Evolutionary conservation across 2,797 vertebrate species (phyloP).

Genomic region (Propithecus perrieri): DNA sequence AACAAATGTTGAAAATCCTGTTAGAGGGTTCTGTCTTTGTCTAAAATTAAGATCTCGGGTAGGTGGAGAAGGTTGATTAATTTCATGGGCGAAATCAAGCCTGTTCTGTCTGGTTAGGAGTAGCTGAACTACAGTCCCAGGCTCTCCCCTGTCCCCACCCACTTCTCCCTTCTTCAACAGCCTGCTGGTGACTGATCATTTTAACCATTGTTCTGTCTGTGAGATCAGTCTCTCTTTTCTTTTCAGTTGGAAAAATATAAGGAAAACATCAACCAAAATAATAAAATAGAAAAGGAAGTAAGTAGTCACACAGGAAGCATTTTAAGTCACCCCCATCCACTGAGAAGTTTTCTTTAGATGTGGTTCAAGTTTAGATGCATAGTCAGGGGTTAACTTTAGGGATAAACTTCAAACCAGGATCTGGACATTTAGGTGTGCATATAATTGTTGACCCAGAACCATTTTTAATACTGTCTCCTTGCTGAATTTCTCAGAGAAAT

Average conservation of each 20-base stretch:
- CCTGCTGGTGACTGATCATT: not conserved
- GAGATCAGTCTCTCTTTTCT: not conserved
- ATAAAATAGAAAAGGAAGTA: not conserved
- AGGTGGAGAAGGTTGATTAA: not conserved
- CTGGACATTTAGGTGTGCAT: not conserved
- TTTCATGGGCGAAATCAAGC: not conserved
- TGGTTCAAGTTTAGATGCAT: not conserved
- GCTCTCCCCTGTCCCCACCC: not conserved
- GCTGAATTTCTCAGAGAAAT: not conserved
- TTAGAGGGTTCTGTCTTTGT: not conserved
- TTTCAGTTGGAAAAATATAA: not conserved
- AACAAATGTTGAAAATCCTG: not conserved
- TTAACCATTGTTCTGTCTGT: not conserved
- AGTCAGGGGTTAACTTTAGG: not conserved
- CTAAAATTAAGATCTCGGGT: not conserved
- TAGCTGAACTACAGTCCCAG: not conserved
- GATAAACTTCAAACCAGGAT: not conserved
- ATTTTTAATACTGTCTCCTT: not conserved
- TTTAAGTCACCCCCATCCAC: not conserved
- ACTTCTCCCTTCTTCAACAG: not conserved
- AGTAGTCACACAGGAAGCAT: not conserved
- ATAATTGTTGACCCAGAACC: not conserved
- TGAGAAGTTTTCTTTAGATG: not conserved
- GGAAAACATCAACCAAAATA: not conserved
- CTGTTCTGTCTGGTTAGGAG: not conserved